These are phyloP conservation scores for Campaea margaritaria DNA, from an alignment of 2,888 invertebrate genomes.

Conservation along the genomic window DNA sequence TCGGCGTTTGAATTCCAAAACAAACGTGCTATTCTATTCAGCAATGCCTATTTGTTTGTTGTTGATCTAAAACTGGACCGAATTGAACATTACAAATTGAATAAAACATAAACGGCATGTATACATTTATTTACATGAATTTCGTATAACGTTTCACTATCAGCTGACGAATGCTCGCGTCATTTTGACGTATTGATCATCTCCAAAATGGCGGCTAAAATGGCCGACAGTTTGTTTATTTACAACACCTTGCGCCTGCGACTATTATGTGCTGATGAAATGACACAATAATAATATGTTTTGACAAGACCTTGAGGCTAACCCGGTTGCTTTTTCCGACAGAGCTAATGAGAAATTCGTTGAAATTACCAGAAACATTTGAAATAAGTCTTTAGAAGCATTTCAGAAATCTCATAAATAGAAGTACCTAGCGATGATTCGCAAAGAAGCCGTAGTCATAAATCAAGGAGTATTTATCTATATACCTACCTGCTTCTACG, in stretches of 20 bases:
- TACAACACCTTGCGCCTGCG: constrained; percentile 59
- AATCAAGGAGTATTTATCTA: constrained; percentile 13
- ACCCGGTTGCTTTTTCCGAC: constrained; percentile 21
- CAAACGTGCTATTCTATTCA: constrained; percentile 58
- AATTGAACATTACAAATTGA: constrained; percentile 1
- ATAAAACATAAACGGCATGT: not conserved
- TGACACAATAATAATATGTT: constrained; percentile 32
- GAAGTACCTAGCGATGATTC: not conserved
- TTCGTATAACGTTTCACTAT: constrained; percentile 51
- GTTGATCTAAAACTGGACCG: constrained; percentile 57
- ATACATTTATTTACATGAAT: not conserved
- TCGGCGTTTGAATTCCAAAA: constrained; percentile 57
- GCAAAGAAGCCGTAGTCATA: constrained; percentile 10
- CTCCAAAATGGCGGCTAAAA: constrained; percentile 73
- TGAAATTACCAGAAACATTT: constrained; percentile 19
- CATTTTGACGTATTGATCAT: constrained; percentile 67
- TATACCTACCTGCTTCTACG: constrained; percentile 14
- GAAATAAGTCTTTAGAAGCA: constrained; percentile 19
- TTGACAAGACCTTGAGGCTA: constrained; percentile 31
- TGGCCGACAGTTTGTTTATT: constrained; percentile 72
- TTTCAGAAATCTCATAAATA: not conserved
- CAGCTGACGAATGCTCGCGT: constrained; percentile 70
- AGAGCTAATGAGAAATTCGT: constrained; percentile 34
- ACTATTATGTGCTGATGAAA: constrained; percentile 30
- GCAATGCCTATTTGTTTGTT: constrained; percentile 54